A percentile compares a stretch with the other conserved stretches of the same genome.
phyloP scores from a whole-genome alignment of 2,888 invertebrate species.

The Spodoptera picta region DNA sequence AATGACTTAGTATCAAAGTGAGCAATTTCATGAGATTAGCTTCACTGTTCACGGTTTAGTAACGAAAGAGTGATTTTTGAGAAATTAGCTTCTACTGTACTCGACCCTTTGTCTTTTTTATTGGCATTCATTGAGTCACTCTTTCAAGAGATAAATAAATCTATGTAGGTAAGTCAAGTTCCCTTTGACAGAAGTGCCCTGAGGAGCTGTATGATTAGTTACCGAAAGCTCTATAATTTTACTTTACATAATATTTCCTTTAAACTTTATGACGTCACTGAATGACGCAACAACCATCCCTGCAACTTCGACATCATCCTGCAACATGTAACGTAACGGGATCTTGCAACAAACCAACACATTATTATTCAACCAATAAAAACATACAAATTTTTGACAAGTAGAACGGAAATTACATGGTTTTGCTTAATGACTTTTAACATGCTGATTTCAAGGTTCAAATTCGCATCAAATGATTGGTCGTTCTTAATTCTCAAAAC shows the following conservation, averaged over 20 bases:
- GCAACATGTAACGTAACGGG: constrained; percentile 6
- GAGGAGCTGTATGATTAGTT: no score
- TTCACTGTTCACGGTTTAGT: constrained; percentile 18
- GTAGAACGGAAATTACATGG: constrained; percentile 67
- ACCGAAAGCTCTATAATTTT: no score
- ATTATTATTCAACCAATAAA: constrained; percentile 33
- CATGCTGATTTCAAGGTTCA: constrained; percentile 10
- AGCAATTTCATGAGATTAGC: constrained; percentile 15
- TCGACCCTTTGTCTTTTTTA: no score
- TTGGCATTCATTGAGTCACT: no score
- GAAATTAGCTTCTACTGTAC: neutral
- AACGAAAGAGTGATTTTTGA: constrained; percentile 5
- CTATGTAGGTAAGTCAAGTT: no score
- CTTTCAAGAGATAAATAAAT: no score
- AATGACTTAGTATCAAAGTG: neutral
- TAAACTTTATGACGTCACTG: no score
- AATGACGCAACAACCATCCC: no score
- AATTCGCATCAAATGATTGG: constrained; percentile 4
- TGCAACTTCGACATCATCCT: neutral
- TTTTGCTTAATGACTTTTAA: constrained; percentile 13
- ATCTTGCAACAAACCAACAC: constrained; percentile 11
- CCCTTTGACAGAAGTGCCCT: no score
- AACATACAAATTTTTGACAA: constrained; percentile 43
- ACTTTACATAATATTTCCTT: no score
- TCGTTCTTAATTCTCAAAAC: constrained; percentile 9